These are phyloP conservation scores for Porites evermanni DNA, from an alignment of 92 coral and sea anemone species.

Conservation along the genomic window DNA sequence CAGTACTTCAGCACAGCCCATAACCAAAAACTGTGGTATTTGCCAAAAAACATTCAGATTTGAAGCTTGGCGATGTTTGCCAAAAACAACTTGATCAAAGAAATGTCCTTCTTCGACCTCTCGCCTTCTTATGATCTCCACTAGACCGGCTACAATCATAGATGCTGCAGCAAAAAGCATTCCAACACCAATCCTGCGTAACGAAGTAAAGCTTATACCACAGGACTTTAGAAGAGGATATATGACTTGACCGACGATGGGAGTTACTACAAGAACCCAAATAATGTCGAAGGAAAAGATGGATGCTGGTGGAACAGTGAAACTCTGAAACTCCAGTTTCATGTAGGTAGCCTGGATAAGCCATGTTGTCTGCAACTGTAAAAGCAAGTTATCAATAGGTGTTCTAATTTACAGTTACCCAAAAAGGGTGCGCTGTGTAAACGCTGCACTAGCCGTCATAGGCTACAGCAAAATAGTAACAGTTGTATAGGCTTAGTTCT, in stretches of 20 bases:
- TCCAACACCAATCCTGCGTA: constrained; percentile 79
- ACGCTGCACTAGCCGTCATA: too few relatives aligned
- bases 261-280: constrained; percentile 51
- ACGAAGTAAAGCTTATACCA: constrained; percentile 64
- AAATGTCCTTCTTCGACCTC: background rate
- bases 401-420: too few relatives aligned
- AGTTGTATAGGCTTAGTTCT: too few relatives aligned
- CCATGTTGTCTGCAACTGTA: constrained; percentile 87
- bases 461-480: too few relatives aligned
- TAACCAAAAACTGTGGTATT: constrained; percentile 85
- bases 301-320: constrained; percentile 53
- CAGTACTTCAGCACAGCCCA: constrained; percentile 93
- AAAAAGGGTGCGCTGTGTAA: too few relatives aligned
- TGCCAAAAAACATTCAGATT: constrained; percentile 75
- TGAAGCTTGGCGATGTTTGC: constrained; percentile 47
- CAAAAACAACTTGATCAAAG: constrained; percentile 24
- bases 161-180: constrained; percentile 71
- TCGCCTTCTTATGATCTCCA: constrained; percentile 63
- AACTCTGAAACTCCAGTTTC: constrained; percentile 43
- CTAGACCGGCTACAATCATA: constrained; percentile 71
- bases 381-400: background rate
- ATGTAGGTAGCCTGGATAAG: constrained; percentile 89
- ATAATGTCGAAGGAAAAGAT: constrained; percentile 60
- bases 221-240: constrained; percentile 64
- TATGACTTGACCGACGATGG: constrained; percentile 65